Evolutionary conservation across 2,797 vertebrate genomes (phyloP), one percentile per base, ranked within the genome.

Genomic region (Pangasius sanitwongsei): DNA sequence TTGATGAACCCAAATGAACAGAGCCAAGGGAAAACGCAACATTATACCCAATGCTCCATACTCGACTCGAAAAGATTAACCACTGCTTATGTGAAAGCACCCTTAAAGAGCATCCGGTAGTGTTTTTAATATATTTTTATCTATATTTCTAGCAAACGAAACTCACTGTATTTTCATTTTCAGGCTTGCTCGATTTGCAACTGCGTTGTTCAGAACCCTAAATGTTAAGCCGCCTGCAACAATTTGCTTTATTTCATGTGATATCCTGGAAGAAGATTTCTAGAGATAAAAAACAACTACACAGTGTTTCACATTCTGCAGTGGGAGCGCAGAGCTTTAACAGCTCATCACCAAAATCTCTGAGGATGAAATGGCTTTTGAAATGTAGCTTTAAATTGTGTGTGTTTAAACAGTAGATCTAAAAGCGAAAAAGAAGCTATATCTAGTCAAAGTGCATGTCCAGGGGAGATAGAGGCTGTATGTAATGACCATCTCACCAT

Each of bases 311-410:
- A 67, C n/a, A 31, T 53, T 67, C 48, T 81, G 16, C 4, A 80
- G 15, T 5, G 28, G 70, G n/a, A 69, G 34, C 34, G 4, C 11
- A 7, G 7, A 13, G 18, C 23, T 41, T 78, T 44, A 91, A 93
- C 94, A 93, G 87, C 67, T 90, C 31, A 25, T 41, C 55, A 25
- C 20, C 25, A 63, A 28, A 63, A 61, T 63, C 31, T 82, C 9
- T 41, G 78, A 44, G 31, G 12, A 83, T 63, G 6, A 61, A 61
- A 41, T 37, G 57, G 34, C 34, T 61, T 82, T 28, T 82, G 20
- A 82, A 61, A 82, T 41, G 13, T 15, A 28, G 20, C 80, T 44
- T 61, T 15, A 61, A 83, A 63, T 61, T 63, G 78, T 80, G 53
- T 55, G 20, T 61, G 57, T 61, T 82, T 59, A 37, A 41, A 83